A percentile compares a stretch with the other conserved stretches of the same genome.
These are phyloP conservation scores for Agrypnus murinus DNA, from an alignment of 2,888 invertebrate species.

Conservation along the genomic window DNA sequence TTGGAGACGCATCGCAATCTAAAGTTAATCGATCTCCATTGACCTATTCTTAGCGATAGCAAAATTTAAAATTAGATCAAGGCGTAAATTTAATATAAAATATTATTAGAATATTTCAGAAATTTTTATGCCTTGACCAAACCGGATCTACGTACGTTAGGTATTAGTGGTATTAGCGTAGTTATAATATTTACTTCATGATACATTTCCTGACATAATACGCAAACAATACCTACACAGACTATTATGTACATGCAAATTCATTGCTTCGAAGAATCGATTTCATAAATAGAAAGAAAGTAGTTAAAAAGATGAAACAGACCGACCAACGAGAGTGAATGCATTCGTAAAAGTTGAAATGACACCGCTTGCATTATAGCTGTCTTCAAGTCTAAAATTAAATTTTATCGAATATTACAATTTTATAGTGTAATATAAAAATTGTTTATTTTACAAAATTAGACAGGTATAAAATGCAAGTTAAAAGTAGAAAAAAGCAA, in stretches of 20 bases:
- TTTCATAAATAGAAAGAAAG: conserved; percentile 11
- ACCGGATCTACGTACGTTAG: background rate
- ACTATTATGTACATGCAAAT: background rate
- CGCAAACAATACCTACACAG: conserved; percentile 15
- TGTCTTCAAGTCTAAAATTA: conserved; percentile 18
- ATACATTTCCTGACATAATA: background rate
- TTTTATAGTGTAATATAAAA: too few species aligned
- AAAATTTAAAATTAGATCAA: background rate
- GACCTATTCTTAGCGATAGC: background rate
- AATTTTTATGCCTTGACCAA: background rate
- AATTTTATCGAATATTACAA: conserved; percentile 7
- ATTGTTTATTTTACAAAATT: background rate
- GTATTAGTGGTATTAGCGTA: background rate
- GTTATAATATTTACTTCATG: background rate
- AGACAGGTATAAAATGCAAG: too few species aligned
- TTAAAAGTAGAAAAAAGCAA: too few species aligned
- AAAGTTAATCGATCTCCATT: conserved; percentile 9
- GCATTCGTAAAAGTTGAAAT: too few species aligned
- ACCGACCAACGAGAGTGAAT: too few species aligned
- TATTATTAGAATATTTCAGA: background rate
- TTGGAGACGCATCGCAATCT: background rate
- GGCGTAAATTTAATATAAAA: background rate
- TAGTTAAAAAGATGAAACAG: conserved; percentile 6
- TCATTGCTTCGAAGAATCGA: conserved; percentile 1
- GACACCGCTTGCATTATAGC: background rate